Evolutionary conservation across 2,113 vertebrate genomes (phyloP), one percentile per base, ranked within the genome.

Genomic region (Protomyctophum bolini): DNA sequence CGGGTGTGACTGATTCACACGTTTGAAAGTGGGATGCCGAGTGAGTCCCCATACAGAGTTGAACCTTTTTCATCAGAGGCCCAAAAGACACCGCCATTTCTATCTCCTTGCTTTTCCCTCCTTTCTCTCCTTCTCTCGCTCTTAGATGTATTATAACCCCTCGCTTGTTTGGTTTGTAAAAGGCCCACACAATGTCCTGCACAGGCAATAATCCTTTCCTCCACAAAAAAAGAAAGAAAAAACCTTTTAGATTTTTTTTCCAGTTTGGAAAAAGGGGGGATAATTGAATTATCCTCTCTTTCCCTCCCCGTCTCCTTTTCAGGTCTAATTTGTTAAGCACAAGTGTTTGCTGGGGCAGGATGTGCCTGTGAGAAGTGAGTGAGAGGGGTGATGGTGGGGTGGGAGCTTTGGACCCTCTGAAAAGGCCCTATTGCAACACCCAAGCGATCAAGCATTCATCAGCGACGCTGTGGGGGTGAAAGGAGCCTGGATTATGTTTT

Each of bases 381-480:
- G 88, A 86, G 91, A 41, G 33, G 33, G 33, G 33, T 41, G 33
- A 41, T 41, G 33, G 33, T 41, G 33, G 5, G 33, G 33, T 41
- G 33, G 91, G 91, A 83, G 80, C 91, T 95, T 94, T 93, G 91
- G 91, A 41, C 33, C 89, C 87, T 79, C 83, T 95, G 93, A 96
- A 96, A 41, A 95, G 91, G 93, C 70, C 91, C 92, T 89, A 91
- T 93, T 94, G 94, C 94, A 93, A 93, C 94, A 94, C 93, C 94
- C 95, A 95, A 91, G 94, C 94, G 93, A 94, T 94, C 95, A 93
- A 93, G 94, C 93, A 96, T 97, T 97, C 94, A 96, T 94, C 94
- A 91, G 92, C 33, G 33, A 87, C 82, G 76, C 76, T 61, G 49
- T 84, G 79, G 48, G 75, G 76, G 95, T 94, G 94, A 96, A 95